Base-by-base conservation (phyloP, 2,797 vertebrate species). In the Hypotaenidia philippensis region DNA sequence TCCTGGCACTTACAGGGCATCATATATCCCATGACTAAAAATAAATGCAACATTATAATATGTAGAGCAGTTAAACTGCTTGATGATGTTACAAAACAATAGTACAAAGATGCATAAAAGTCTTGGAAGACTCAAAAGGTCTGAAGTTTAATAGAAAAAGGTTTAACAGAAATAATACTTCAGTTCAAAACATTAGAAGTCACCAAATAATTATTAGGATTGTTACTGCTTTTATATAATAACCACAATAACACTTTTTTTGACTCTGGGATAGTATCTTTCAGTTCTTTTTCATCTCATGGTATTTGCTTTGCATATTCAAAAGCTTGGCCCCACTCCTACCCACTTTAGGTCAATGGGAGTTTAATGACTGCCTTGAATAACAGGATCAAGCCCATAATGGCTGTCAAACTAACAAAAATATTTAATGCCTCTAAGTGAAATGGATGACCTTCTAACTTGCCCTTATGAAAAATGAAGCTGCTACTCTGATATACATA, bases 401-500 rank as follows among this genome's bases (percentile, higher is more conserved):
- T 83, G 68, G 68, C 66, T 96, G 81, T 93, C 91, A 92, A 65
- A 44, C 71, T 83, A 96, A 94, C 94, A 95, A 90, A 93, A 94
- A 59, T 22, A 1, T 77, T 91, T 87, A 83, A 81, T 81, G 76
- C 32, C 61, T 87, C 85, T 90, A 95, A 95, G 78, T 89, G 83
- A 96, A 96, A 96, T 65, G 75, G 68, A 93, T 93, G 90, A 83
- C 84, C 88, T 95, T 90, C 92, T 89, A 95, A 85, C 75, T 91
- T 77, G 76, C 26, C 26, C 49, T 68, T n/a, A 5, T 75, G 90
- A 96, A 80, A 94, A 96, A 97, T 95, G 88, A 93, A 87, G 71
- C 87, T 91, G 59, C 79, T 70, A 4, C 60, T 74, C 77, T 87
- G 47, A 70, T 95, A 83, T 60, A 69, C 64, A 79, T 89, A 86